Evolutionary conservation across 2,888 invertebrate species (phyloP), one percentile per base, ranked within the genome.

Genomic region (Hemaris fuciformis): DNA sequence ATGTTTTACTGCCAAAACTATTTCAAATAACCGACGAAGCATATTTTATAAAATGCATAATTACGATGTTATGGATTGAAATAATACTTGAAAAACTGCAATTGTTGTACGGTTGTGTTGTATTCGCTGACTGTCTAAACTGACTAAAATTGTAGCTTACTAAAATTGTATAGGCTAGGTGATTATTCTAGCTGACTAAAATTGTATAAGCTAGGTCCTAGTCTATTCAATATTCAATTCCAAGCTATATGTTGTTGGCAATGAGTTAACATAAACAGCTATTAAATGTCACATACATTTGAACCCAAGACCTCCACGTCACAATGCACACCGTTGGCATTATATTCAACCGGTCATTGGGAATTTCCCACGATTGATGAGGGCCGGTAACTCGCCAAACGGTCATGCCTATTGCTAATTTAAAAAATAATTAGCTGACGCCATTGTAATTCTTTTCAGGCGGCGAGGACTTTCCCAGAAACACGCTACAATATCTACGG

Each of bases 401-500:
- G 48, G 53, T 53, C 31, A 53, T 31, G 53, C 53, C 53, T 53
- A n/a, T 48, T 15, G 27, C n/a, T 48, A 15, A 15, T 18, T 27
- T 31, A 10, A 18, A 18, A 53, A 15, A 10, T 25, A 53, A 31
- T 53, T 60, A 67, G 64, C 67, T 61, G 56, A 42, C 25, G 20
- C 59, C 60, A 59, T 62, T 64, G 61, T 61, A 59, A 64, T 59
- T 69, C 62, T 64, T 84, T 84, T 15, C 82, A 91, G 91, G 82
- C 42, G 87, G 80, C 34, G 93, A 92, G 66, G 95, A 96, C 81
- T 95, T 97, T 76, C 95, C 97, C 0, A 93, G 97, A 69, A 94
- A 94, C 74, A 95, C 95, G 77, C 87, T 98, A 70, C 96, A 97
- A 81, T 98, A 97, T 85, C 94, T 97, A 15, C 94, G 95, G 75